A percentile compares a stretch with the other conserved stretches of the same genome.
These are phyloP conservation scores for Sebastolobus altivelis DNA, from an alignment of 2,797 vertebrate species.

Conservation along the genomic window DNA sequence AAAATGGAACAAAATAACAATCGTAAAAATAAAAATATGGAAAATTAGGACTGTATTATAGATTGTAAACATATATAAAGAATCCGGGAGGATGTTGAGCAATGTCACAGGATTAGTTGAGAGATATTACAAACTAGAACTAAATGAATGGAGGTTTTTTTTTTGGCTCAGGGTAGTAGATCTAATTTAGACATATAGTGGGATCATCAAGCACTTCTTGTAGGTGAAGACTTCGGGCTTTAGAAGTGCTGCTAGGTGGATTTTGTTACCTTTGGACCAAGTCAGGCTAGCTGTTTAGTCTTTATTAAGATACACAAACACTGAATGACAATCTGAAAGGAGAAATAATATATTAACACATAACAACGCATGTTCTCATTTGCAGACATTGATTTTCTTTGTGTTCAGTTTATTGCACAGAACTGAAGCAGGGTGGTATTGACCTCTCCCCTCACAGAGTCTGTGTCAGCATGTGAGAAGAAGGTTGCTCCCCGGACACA, in stretches of 20 bases:
- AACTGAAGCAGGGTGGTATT: background rate
- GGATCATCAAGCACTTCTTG: no score
- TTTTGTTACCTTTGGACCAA: no score
- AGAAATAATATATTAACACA: background rate
- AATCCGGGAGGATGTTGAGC: no score
- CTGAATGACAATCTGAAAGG: background rate
- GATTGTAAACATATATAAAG: background rate
- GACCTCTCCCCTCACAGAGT: background rate
- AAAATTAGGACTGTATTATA: background rate
- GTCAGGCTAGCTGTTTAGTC: no score
- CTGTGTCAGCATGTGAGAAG: constrained; percentile 14
- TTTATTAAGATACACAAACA: background rate
- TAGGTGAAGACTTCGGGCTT: no score
- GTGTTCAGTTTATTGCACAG: constrained; percentile 1
- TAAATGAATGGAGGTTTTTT: background rate
- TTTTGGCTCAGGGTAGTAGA: background rate
- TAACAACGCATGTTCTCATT: background rate
- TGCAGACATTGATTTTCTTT: background rate
- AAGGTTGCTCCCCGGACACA: background rate
- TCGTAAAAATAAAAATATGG: background rate
- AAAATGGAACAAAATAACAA: background rate
- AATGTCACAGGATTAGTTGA: background rate
- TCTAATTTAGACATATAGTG: background rate
- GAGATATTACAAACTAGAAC: background rate
- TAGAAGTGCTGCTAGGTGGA: no score